Evolutionary conservation across 2,888 invertebrate genomes (phyloP), one percentile per base, ranked within the genome.

Genomic region (Idaea straminata): DNA sequence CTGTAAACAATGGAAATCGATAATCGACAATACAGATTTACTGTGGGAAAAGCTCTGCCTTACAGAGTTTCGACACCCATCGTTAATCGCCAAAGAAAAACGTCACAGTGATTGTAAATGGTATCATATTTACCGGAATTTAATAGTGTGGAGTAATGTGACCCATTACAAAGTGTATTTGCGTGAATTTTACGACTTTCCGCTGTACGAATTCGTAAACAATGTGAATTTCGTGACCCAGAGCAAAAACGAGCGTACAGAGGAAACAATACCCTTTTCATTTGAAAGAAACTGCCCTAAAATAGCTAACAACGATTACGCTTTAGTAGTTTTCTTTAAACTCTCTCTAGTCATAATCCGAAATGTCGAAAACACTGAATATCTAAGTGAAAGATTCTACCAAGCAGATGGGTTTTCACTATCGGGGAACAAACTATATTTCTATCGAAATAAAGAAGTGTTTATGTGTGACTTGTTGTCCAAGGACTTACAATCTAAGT

Each of bases 101-200:
- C 75, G 81, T 6, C 85, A 86, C 0, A 80, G 74, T 6, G 82
- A 85, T 38, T 81, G 83, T 35, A 76, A 72, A 57, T 91, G 90
- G 89, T 85, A 85, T 64, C 79, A 89, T 64, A 81, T 91, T 3
- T 91, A 87, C 68, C 88, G 80, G 65, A 91, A 91, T 69, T 70
- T 91, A 5, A 78, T 74, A 67, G 77, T 77, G 72, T 91, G 91
- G 91, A 72, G 77, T 0, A 77, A 83, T 60, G 72, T 87, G 3
- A 72, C 79, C 0, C 66, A 63, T 13, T 80, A 73, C 15, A 78
- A 82, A 2, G 80, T 70, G 67, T 83, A 77, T 7, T 38, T 84
- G 0, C 78, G 79, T 7, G 85, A 87, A 61, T 90, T 88, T 59
- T 88, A 87, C 65, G 86, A 85, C 65, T 89, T 90, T 67, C 74